These are phyloP conservation scores for Perithous albicinctus DNA, from an alignment of 2,888 invertebrate genomes.

Conservation along the genomic window DNA sequence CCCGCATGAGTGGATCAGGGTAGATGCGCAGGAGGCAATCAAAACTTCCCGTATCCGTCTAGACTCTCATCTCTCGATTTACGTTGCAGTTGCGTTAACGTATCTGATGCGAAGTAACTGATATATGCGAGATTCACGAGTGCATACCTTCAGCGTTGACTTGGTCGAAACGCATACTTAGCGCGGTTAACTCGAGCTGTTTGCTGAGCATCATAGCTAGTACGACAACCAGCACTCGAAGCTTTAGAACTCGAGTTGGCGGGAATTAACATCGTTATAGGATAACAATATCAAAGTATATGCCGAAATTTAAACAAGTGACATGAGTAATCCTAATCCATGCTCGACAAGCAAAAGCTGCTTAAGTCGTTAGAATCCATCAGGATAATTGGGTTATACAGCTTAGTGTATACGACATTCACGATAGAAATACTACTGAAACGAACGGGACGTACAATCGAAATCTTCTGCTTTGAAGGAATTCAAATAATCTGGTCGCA, in stretches of 20 bases:
- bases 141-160: constrained; percentile 7
- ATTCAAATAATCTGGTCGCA: background rate
- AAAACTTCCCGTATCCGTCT: constrained; percentile 21
- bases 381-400: background rate
- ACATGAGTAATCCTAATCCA: background rate
- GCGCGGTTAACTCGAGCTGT: background rate
- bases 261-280: background rate
- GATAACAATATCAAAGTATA: constrained; percentile 7
- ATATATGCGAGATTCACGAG: constrained; percentile 37
- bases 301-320: background rate
- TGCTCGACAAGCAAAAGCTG: background rate
- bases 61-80: background rate
- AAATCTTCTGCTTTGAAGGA: background rate
- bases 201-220: constrained; percentile 6
- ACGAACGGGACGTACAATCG: background rate
- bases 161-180: background rate
- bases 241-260: constrained; percentile 8
- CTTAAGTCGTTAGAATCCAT: background rate
- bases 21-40: constrained; percentile 30
- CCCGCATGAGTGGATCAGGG: constrained; percentile 23
- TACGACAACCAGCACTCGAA: constrained; percentile 10
- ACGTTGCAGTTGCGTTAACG: constrained; percentile 2
- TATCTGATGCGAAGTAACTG: too few species aligned
- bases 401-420: background rate
- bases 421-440: background rate